Evolutionary conservation across 2,797 vertebrate genomes (phyloP), one percentile per base, ranked within the genome.

Genomic region (Lepidocolaptes lacrymiger): DNA sequence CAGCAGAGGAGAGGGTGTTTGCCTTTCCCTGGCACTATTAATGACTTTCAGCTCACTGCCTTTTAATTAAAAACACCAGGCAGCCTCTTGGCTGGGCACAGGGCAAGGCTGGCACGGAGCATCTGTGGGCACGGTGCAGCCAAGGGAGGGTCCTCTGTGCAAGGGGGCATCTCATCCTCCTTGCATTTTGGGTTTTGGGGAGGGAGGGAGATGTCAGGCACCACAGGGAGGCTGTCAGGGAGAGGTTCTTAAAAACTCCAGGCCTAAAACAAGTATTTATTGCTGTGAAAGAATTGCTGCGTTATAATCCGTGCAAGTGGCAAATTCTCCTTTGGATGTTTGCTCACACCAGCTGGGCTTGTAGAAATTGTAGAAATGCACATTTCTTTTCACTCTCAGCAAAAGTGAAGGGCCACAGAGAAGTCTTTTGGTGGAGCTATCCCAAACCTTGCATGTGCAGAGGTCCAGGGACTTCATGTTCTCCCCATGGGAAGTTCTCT

Each of bases 51-150:
- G 96, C 91, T 98, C 95, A 94, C 69, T 98, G 96, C 77, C 64
- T 97, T 97, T 98, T 97, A 98, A 97, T 97, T 97, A 95, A 97
- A 95, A 96, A 67, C 81, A 85, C 81, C 74, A 95, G 79, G 91
- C 92, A 95, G 94, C 64, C 85, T 96, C 67, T 85, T 87, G 85
- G 91, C 80, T 94, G 21, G 16, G 52, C 63, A 32, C 63, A 62
- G 0, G 41, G 58, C 63, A 81, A 54, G 15, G 90, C 77, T 89
- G 82, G 61, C 34, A 39, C 68, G 56, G 5, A 43, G 87, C 51
- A 23, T 69, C 73, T 64, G 55, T 0, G 0, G 63, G 41, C 0
- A 0, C 44, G 56, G 36, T 12, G 41, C 34, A 12, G 51, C 32
- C 1, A 21, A 51, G 55, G 2, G 19, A 62, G n/a, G 16, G 41